Conservation (phyloP, 2,113 vertebrate species). For the Vulpes vulpes region DNA sequence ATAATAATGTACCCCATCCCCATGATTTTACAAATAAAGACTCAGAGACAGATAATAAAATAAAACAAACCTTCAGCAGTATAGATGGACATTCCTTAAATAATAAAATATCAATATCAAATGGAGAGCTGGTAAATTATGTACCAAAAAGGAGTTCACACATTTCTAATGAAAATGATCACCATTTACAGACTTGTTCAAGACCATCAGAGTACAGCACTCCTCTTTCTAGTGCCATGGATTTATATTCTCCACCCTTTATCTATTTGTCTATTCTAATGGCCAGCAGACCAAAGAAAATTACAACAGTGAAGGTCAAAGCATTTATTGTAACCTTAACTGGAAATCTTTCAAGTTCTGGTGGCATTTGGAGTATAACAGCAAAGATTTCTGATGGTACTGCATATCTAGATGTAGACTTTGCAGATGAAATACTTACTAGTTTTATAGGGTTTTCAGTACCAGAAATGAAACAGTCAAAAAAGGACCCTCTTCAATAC, state of each 20-base stretch:
- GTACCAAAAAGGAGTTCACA: slow-evolving; percentile 59
- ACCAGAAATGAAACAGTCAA: slow-evolving; percentile 89
- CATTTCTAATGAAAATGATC: slow-evolving; percentile 37
- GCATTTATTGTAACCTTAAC: slow-evolving; percentile 98
- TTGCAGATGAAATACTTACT: slow-evolving; percentile 92
- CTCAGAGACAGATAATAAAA: slow-evolving; percentile 35
- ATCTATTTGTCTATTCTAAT: slow-evolving; percentile 91
- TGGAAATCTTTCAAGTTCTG: slow-evolving; percentile 92
- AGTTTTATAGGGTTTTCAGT: slow-evolving; percentile 96
- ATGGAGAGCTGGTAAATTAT: slow-evolving; percentile 22
- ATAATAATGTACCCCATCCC: not conserved
- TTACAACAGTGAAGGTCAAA: slow-evolving; percentile 90
- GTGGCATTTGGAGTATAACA: slow-evolving; percentile 90
- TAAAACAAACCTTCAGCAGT: slow-evolving; percentile 40
- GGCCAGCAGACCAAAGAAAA: slow-evolving; percentile 77
- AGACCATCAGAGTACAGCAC: slow-evolving; percentile 41
- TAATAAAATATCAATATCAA: slow-evolving; percentile 49
- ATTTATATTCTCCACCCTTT: slow-evolving; percentile 89
- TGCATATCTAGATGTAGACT: slow-evolving; percentile 94
- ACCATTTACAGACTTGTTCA: slow-evolving; percentile 48
- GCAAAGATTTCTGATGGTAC: slow-evolving; percentile 96
- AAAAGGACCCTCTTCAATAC: slow-evolving; percentile 89
- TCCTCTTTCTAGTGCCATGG: slow-evolving; percentile 35
- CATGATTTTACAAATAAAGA: slow-evolving; percentile 69
- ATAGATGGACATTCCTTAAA: slow-evolving; percentile 46